A percentile compares a stretch with the other conserved stretches of the same genome.
These are phyloP conservation scores for Chloroceryle amazona DNA, from an alignment of 2,797 vertebrate species.

Conservation along the genomic window DNA sequence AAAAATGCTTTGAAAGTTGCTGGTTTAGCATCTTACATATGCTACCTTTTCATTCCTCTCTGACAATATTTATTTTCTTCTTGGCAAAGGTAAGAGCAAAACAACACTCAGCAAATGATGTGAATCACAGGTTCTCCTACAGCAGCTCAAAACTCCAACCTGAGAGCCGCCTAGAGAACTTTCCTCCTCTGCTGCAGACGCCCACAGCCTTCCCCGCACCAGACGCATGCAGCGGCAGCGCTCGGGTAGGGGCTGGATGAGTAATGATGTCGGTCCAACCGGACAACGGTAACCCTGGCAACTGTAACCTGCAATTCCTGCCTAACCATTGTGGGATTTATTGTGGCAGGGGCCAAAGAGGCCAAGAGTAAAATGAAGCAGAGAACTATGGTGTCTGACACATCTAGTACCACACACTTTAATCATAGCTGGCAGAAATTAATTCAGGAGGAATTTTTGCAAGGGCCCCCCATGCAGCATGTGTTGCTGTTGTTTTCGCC, in stretches of 20 bases:
- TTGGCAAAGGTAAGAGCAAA: background rate
- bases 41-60: background rate
- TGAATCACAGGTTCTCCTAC: background rate
- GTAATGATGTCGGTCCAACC: constrained; percentile 77
- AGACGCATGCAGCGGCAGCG: constrained; percentile 43
- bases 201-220: constrained; percentile 12
- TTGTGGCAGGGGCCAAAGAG: constrained; percentile 83
- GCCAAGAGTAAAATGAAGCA: constrained; percentile 82
- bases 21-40: background rate
- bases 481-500: background rate
- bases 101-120: fast-evolving
- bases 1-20: background rate
- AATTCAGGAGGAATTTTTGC: constrained; percentile 79
- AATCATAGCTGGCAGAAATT: constrained; percentile 85
- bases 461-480: background rate
- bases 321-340: constrained; percentile 79
- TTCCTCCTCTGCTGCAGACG: background rate
- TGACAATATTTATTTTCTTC: background rate
- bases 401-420: constrained; percentile 77
- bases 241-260: constrained; percentile 70
- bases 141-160: background rate
- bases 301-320: constrained; percentile 84
- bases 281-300: constrained; percentile 87
- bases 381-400: constrained; percentile 81
- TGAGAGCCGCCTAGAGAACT: background rate